These are phyloP conservation scores for Plutella xylostella DNA, from an alignment of 2,888 invertebrate genomes.

Conservation along the genomic window DNA sequence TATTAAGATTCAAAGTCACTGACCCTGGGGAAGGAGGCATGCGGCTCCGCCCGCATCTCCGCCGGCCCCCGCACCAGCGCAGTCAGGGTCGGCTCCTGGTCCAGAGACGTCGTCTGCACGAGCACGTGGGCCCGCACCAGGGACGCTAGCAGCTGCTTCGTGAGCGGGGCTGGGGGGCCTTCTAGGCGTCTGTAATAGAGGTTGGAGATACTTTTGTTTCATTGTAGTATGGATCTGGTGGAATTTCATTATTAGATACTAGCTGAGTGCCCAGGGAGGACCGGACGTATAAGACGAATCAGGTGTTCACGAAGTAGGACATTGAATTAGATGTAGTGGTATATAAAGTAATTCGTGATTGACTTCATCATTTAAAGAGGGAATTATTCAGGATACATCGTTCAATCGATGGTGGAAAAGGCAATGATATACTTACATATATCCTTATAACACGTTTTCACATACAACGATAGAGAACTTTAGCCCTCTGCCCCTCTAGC, in stretches of 20 bases:
- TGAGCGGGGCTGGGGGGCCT: conserved; percentile 41
- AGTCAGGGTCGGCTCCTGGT: conserved; percentile 46
- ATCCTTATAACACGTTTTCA: too few relatives aligned
- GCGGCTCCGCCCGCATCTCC: conserved; percentile 49
- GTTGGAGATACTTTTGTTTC: neutral
- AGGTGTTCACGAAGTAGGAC: neutral
- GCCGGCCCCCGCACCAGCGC: conserved; percentile 43
- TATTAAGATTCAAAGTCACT: conserved; percentile 45
- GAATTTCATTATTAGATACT: neutral
- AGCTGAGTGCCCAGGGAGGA: neutral
- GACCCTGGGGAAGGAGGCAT: conserved; percentile 46
- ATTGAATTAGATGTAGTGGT: neutral
- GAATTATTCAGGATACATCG: too few relatives aligned
- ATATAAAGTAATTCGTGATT: neutral
- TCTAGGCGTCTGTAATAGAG: conserved; percentile 37
- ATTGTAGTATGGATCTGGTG: neutral
- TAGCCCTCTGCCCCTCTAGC: too few relatives aligned
- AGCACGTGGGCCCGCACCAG: conserved; percentile 38
- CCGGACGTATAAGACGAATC: neutral
- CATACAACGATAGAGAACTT: too few relatives aligned
- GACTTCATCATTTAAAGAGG: too few relatives aligned
- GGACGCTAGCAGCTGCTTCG: conserved; percentile 35
- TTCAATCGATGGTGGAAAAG: too few relatives aligned
- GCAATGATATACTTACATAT: too few relatives aligned
- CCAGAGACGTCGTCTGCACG: conserved; percentile 41